phyloP scores from a whole-genome alignment of 2,888 invertebrate species.

The Sipha maydis region DNA sequence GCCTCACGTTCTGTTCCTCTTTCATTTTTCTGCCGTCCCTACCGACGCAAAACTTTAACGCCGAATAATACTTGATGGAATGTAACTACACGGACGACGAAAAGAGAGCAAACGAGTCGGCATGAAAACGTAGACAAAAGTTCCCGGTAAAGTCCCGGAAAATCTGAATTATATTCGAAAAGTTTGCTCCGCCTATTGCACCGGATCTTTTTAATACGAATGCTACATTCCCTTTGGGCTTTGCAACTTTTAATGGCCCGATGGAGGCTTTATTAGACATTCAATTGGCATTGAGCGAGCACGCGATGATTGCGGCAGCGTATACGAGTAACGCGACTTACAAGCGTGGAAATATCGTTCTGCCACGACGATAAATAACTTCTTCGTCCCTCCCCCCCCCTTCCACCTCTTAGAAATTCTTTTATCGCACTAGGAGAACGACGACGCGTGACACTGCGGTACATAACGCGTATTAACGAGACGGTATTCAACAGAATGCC shows the following conservation, averaged over 20 bases:
- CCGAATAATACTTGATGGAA: slow-evolving; percentile 34
- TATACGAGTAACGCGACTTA: neutral
- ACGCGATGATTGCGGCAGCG: neutral
- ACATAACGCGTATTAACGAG: no score
- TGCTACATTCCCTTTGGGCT: slow-evolving; percentile 12
- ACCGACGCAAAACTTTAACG: slow-evolving; percentile 45
- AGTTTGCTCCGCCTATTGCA: slow-evolving; percentile 52
- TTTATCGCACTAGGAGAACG: no score
- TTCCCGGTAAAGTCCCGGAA: slow-evolving; percentile 42
- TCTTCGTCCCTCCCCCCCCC: no score
- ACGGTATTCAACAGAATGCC: no score
- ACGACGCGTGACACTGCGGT: no score
- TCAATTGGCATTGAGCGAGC: slow-evolving; percentile 23
- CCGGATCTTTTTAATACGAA: slow-evolving; percentile 58
- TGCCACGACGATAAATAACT: no score
- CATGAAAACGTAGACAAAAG: slow-evolving; percentile 42
- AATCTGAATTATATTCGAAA: slow-evolving; percentile 61
- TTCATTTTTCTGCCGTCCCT: no score
- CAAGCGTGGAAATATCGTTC: neutral
- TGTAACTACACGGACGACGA: neutral
- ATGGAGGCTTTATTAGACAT: slow-evolving; percentile 12
- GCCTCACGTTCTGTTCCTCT: no score
- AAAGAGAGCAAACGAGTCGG: neutral
- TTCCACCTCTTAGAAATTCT: no score
- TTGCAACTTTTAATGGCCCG: slow-evolving; percentile 26